These are phyloP conservation scores for Adelognathus sp. DNA, from an alignment of 2,888 invertebrate species.

Conservation along the genomic window DNA sequence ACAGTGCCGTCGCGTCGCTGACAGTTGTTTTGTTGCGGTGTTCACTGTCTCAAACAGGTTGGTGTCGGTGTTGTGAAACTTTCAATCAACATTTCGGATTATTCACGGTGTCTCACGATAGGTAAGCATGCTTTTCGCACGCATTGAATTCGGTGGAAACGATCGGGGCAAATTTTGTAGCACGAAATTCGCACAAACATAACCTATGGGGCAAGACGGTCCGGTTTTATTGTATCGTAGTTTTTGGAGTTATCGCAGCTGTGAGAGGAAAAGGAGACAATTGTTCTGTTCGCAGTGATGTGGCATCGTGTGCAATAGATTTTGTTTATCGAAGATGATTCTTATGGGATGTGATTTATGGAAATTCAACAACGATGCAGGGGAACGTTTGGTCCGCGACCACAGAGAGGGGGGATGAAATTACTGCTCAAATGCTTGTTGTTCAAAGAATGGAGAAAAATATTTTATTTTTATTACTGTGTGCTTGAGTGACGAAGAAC, in stretches of 20 bases:
- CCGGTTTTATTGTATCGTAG: not conserved
- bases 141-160: not conserved
- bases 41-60: not conserved
- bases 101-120: not conserved
- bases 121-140: not conserved
- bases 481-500: too few species aligned
- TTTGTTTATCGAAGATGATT: not conserved
- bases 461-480: too few species aligned
- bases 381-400: too few species aligned
- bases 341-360: not conserved
- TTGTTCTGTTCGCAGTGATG: not conserved
- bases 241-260: not conserved
- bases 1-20: constrained; percentile 42
- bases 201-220: constrained; percentile 39
- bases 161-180: not conserved
- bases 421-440: too few species aligned
- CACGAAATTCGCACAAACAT: constrained; percentile 3
- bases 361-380: not conserved
- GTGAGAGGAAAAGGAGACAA: not conserved
- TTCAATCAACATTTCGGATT: not conserved
- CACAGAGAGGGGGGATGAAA: too few species aligned
- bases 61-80: not conserved
- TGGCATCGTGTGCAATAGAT: not conserved
- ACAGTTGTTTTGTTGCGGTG: constrained; percentile 1
- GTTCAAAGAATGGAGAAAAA: too few species aligned